phyloP scores from a whole-genome alignment of 2,113 vertebrate species.

The Prionailurus viverrinus region DNA sequence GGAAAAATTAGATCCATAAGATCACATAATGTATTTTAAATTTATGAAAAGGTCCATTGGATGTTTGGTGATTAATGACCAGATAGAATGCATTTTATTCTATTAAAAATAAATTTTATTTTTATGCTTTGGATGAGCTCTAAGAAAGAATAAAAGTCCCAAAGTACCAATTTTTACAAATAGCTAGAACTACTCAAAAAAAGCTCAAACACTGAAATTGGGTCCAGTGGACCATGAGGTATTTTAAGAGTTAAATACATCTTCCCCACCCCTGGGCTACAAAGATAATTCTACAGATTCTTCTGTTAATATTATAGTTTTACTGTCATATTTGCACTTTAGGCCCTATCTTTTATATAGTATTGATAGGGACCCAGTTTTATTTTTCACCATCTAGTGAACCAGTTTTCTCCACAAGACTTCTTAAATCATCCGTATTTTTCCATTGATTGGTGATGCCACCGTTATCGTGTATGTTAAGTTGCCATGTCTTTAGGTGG shows the following conservation, averaged over 20 bases:
- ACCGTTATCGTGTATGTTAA: not conserved
- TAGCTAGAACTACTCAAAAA: not conserved
- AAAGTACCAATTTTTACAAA: slow-evolving; percentile 1
- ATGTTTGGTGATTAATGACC: not conserved
- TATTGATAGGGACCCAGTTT: slow-evolving; percentile 8
- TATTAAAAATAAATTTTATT: slow-evolving; percentile 11
- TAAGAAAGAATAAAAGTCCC: slow-evolving; percentile 23
- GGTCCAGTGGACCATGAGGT: not conserved
- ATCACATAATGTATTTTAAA: not conserved
- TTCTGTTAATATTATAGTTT: slow-evolving; percentile 8
- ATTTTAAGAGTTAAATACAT: not conserved
- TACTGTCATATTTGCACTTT: slow-evolving; percentile 6
- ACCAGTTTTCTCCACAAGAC: not conserved
- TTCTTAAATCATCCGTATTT: not conserved
- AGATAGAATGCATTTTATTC: not conserved
- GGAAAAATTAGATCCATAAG: slow-evolving; percentile 14
- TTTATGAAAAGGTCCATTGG: not conserved
- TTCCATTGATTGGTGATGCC: not conserved
- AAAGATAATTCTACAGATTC: not conserved
- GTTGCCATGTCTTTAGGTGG: not conserved
- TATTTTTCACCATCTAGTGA: slow-evolving; percentile 37
- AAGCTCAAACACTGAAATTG: slow-evolving; percentile 1
- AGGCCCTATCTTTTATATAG: not conserved
- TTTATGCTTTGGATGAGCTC: slow-evolving; percentile 4
- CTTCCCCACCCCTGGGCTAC: not conserved